A percentile compares a stretch with the other conserved stretches of the same genome.
These are phyloP conservation scores for Strix aluco DNA, from an alignment of 2,113 vertebrate species.

Conservation along the genomic window DNA sequence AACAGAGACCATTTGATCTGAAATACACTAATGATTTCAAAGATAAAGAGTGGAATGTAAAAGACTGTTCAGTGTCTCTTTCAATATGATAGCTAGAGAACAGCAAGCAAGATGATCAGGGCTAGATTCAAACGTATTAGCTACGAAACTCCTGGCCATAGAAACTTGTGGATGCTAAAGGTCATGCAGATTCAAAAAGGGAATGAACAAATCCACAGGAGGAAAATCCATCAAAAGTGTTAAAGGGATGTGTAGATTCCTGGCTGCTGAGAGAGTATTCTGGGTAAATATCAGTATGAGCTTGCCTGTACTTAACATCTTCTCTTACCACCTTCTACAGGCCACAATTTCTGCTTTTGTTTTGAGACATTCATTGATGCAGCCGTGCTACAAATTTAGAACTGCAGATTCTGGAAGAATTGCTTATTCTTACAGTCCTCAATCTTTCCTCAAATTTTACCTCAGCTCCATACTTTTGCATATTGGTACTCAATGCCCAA, in stretches of 20 bases:
- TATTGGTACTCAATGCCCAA: not conserved
- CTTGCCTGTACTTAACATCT: not conserved
- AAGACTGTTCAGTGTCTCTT: not conserved
- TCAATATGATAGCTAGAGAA: not conserved
- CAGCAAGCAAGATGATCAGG: not conserved
- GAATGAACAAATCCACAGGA: not conserved
- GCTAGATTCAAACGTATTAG: not conserved
- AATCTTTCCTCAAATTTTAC: slow-evolving; percentile 72
- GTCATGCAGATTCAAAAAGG: not conserved
- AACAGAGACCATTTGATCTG: not conserved
- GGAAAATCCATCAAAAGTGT: not conserved
- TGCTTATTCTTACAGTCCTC: slow-evolving; percentile 90
- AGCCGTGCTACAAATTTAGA: slow-evolving; percentile 68
- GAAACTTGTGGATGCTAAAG: not conserved
- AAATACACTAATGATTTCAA: not conserved
- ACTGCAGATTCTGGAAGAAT: slow-evolving; percentile 91
- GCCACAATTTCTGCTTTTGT: not conserved
- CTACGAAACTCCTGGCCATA: not conserved
- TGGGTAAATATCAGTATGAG: not conserved
- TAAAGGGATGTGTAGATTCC: not conserved
- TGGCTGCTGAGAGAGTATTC: not conserved
- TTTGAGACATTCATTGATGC: slow-evolving; percentile 75
- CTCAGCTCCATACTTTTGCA: not conserved
- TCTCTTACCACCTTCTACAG: not conserved
- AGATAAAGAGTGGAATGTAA: not conserved